Evolutionary conservation across 2,113 vertebrate genomes (phyloP), one percentile per base, ranked within the genome.

Genomic region (Rhinogobius similis): DNA sequence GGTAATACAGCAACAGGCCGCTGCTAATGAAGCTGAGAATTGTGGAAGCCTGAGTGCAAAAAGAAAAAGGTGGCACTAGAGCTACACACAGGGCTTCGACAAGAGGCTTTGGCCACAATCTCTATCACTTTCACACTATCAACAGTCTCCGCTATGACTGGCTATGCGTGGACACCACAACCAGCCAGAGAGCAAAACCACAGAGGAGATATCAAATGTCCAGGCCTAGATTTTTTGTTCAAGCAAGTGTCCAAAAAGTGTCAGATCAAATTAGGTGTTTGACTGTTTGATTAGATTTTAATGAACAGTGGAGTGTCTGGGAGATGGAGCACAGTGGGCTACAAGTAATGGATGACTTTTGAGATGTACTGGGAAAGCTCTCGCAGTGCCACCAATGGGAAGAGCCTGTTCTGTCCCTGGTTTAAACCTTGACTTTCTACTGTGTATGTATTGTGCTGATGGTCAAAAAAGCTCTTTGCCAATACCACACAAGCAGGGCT

Each of bases 1-100:
- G 88, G 87, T 88, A 85, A 87, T 65, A 70, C 79, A 44, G 67
- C 84, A 81, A 89, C 77, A 79, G 80, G 82, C 85, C 82, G 81
- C 70, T 87, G 52, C 52, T 86, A 81, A 78, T 70, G 80, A 86
- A 79, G 76, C 78, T 66, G 86, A 85, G 82, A 82, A 75, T 81
- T 84, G 76, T 61, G 78, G 78, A 77, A 68, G 77, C 80, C 78
- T 69, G 67, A 81, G 79, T 86, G 82, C 78, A 82, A 88, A 75
- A 81, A 71, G 64, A 72, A 79, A 77, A 79, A 81, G 63, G 84
- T 77, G 73, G 73, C 53, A 73, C 48, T 64, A 12, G 14, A 58
- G 55, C 6, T 46, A 62, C 43, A 64, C 69, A 66, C 66, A 69
- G 52, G 43, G 68, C 64, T 75, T 76, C 62, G 11, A 39, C 66